Conservation (phyloP, 2,888 invertebrate species). For the Anoplius nigerrimus region DNA sequence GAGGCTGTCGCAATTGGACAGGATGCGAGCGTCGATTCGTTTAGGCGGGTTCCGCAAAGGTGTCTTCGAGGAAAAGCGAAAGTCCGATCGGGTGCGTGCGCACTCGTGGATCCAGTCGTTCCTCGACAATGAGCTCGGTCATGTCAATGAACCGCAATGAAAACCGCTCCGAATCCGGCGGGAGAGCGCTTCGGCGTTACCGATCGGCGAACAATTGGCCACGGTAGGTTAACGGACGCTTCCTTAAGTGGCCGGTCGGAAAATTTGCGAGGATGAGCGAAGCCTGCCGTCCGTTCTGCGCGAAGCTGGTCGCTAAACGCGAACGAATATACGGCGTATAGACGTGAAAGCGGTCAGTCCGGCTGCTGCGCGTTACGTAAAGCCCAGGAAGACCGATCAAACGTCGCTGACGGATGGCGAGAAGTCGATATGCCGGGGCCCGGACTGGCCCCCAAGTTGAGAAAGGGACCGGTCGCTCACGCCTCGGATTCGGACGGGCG, state of each 20-base stretch:
- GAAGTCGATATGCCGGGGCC: slow-evolving; percentile 36
- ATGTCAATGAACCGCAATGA: too few relatives aligned
- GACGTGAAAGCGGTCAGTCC: slow-evolving; percentile 70
- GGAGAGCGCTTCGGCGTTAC: too few relatives aligned
- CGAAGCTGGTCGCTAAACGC: slow-evolving; percentile 47
- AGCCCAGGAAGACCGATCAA: slow-evolving; percentile 64
- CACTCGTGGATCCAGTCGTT: slow-evolving; percentile 12
- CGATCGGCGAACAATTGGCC: too few relatives aligned
- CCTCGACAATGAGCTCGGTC: too few relatives aligned
- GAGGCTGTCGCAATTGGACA: background rate
- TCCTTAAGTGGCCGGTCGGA: too few relatives aligned
- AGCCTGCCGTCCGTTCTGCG: slow-evolving; percentile 9
- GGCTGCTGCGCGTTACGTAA: slow-evolving; percentile 65
- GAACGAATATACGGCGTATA: slow-evolving; percentile 48
- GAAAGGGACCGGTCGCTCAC: too few relatives aligned
- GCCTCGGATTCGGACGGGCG: slow-evolving; percentile 1
- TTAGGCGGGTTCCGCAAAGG: slow-evolving; percentile 4
- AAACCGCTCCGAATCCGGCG: too few relatives aligned
- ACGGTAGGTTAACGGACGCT: too few relatives aligned
- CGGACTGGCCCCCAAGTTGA: background rate
- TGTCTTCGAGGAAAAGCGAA: slow-evolving; percentile 55
- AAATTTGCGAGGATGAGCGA: slow-evolving; percentile 25
- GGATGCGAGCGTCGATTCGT: too few relatives aligned
- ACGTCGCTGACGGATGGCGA: slow-evolving; percentile 29
- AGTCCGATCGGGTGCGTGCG: slow-evolving; percentile 43